Percentiles rank a stretch among this genome's conserved stretches.
Conservation (phyloP, 2,888 invertebrate genomes). For the Mesochorus sp. region DNA sequence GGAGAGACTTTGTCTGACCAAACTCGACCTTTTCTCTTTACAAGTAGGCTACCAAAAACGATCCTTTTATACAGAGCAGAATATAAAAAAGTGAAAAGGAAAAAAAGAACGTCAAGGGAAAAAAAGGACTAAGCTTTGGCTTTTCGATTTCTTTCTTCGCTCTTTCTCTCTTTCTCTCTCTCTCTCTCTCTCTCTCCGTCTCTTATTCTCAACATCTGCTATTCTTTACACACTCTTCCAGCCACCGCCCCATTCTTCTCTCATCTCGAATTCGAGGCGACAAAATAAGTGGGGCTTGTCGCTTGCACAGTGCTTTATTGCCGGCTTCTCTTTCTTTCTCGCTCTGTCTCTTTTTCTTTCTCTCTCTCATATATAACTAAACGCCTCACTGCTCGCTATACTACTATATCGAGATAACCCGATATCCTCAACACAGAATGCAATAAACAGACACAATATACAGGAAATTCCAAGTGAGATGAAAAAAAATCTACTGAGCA, state of each 20-base stretch:
- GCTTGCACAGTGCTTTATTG: slow-evolving; percentile 61
- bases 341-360: neutral
- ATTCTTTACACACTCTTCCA: neutral
- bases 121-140: slow-evolving; percentile 34
- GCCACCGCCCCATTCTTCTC: slow-evolving; percentile 48
- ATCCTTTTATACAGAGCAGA: no score
- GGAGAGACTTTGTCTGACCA: no score
- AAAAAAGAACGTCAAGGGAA: neutral
- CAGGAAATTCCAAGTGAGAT: neutral
- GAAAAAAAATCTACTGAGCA: no score
- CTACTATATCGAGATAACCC: slow-evolving; percentile 59
- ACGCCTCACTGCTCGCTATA: slow-evolving; percentile 9
- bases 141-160: slow-evolving; percentile 52
- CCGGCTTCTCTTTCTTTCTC: slow-evolving; percentile 38
- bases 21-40: neutral
- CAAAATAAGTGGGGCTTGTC: slow-evolving; percentile 63
- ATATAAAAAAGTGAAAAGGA: slow-evolving; percentile 7
- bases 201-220: slow-evolving; percentile 7
- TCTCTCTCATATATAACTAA: neutral
- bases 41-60: neutral
- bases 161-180: slow-evolving; percentile 32
- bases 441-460: slow-evolving; percentile 10
- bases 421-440: slow-evolving; percentile 44
- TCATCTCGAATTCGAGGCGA: slow-evolving; percentile 62
- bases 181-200: slow-evolving; percentile 25